Conservation (phyloP, 2,113 vertebrate genomes). For the Irena cyanogastra region DNA sequence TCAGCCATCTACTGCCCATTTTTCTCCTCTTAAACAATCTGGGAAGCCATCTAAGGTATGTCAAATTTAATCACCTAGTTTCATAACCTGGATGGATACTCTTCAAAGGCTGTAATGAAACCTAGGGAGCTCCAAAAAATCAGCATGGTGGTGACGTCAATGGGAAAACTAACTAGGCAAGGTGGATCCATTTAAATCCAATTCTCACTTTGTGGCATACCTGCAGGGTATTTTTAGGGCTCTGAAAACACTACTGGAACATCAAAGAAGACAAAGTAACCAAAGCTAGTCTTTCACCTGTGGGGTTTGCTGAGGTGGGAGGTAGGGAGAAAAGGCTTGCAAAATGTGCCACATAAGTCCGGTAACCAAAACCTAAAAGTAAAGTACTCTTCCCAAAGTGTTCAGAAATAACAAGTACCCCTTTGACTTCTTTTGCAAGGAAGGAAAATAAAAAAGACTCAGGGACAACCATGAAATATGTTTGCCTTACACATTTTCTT, state of each 20-base stretch:
- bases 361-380: background rate
- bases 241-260: background rate
- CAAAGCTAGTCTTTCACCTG: background rate
- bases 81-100: background rate
- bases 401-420: background rate
- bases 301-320: background rate
- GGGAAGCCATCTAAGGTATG: background rate
- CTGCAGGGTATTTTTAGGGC: background rate
- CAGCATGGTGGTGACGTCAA: background rate
- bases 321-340: background rate
- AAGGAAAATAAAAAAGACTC: background rate
- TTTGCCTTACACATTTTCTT: background rate
- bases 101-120: background rate
- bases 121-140: background rate
- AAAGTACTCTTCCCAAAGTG: background rate
- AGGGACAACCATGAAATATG: background rate
- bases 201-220: background rate
- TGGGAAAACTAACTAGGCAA: background rate
- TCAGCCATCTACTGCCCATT: background rate
- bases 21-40: background rate
- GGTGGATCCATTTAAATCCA: background rate
- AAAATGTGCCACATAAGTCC: background rate
- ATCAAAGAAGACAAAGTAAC: background rate
- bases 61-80: background rate
- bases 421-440: background rate